Conservation (phyloP, 2,888 invertebrate species). For the Leucania comma region DNA sequence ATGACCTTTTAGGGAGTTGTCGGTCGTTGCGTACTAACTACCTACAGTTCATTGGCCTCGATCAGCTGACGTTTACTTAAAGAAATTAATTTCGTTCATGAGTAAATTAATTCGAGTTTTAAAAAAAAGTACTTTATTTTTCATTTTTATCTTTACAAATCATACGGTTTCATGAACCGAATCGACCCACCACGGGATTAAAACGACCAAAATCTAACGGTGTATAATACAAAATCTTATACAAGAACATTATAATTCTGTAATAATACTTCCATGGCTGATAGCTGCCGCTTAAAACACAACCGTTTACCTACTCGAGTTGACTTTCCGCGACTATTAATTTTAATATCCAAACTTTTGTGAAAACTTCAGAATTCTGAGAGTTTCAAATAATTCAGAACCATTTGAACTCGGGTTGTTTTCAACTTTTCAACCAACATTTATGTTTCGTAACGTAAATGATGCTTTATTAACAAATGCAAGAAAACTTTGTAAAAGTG, state of each 20-base stretch:
- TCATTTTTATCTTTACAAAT: no score
- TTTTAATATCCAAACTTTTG: slow-evolving; percentile 53
- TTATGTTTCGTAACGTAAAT: slow-evolving; percentile 34
- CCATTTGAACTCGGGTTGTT: slow-evolving; percentile 41
- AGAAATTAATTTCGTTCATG: no score
- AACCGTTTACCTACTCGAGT: slow-evolving; percentile 28
- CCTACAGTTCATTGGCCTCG: no score
- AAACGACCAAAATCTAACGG: no score
- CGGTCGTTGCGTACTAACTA: no score
- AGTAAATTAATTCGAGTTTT: no score
- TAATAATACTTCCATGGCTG: slow-evolving; percentile 3
- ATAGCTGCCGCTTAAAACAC: slow-evolving; percentile 16
- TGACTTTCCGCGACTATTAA: slow-evolving; percentile 52
- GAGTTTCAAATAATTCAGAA: slow-evolving; percentile 55
- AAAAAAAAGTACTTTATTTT: no score
- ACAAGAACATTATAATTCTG: background rate
- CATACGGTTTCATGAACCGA: no score
- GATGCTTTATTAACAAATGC: slow-evolving; percentile 22
- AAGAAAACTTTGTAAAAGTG: slow-evolving; percentile 1
- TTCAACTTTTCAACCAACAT: slow-evolving; percentile 33
- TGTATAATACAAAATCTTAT: background rate
- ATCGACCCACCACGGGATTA: no score
- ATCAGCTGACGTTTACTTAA: no score
- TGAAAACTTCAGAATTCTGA: slow-evolving; percentile 47
- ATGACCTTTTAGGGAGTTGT: no score